Evolutionary conservation across 2,888 invertebrate genomes (phyloP), one percentile per base, ranked within the genome.

Genomic region (Sesia apiformis): DNA sequence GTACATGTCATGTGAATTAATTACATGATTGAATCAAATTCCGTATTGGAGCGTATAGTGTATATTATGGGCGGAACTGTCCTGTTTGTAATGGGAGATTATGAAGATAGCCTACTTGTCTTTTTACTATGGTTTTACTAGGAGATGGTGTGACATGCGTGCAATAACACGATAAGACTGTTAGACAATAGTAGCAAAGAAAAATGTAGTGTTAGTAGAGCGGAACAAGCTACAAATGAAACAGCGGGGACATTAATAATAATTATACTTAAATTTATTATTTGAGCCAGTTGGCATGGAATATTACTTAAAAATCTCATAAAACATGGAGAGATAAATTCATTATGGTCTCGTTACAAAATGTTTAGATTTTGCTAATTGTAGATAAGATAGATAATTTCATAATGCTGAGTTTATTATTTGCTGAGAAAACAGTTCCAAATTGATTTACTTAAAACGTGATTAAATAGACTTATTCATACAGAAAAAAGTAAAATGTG

Each of bases 191-290:
- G 23, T 23, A 23, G 23, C 23, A 23, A 23, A 23, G 23, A 23
- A 23, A 23, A 23, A 23, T 23, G 23, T 23, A 23, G 23, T 23
- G 23, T 23, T 23, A 23, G 23, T 23, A 23, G 23, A 23, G 23
- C 23, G 23, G 23, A 23, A 23, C 23, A 23, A 57, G 55, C 52
- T 51, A 51, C 51, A 80, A 88, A 87, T 85, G 64, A 88, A 88
- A 88, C 84, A 70, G 60, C 72, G 69, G 61, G 61, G 62, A 72
- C 63, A 68, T 69, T 79, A 79, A 82, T 46, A 23, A 85, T 70
- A 74, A 83, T 86, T 88, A 81, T 84, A 88, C 88, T 88, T 88
- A 88, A 88, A 88, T 88, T 88, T 88, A 88, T 86, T 88, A 78
- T 76, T 81, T 78, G 78, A 81, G 82, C 78, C 80, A 40, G 39